These are phyloP conservation scores for Tanytarsus gracilentus DNA, from an alignment of 2,888 invertebrate species.

Conservation along the genomic window DNA sequence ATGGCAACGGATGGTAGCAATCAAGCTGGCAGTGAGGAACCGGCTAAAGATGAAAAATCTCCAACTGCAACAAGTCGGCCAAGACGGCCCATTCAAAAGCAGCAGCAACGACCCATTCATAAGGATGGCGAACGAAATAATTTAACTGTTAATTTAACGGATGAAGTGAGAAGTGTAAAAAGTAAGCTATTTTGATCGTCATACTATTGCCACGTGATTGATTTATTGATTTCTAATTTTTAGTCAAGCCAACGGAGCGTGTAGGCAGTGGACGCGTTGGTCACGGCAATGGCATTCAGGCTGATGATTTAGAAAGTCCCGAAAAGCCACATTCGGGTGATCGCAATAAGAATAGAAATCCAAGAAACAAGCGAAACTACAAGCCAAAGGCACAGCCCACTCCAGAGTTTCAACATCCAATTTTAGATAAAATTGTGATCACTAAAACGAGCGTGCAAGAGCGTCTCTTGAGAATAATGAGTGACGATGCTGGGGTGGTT, in stretches of 20 bases:
- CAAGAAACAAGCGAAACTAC: not conserved
- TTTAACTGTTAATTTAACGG: conserved; percentile 18
- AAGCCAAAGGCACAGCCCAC: not conserved
- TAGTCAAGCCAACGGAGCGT: conserved; percentile 7
- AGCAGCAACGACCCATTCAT: not conserved
- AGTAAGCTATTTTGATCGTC: not conserved
- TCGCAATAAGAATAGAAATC: not conserved
- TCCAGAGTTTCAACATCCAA: conserved; percentile 19
- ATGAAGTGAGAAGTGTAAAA: conserved; percentile 27
- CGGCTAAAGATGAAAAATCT: not conserved
- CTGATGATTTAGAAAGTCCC: not conserved
- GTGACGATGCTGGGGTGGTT: not conserved
- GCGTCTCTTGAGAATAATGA: not conserved
- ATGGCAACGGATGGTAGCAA: not conserved
- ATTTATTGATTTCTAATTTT: not conserved
- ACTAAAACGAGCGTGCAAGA: conserved; percentile 22
- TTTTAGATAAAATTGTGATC: conserved; percentile 21
- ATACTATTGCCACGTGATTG: not conserved
- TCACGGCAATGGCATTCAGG: not conserved
- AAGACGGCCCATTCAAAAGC: not conserved
- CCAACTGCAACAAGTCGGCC: conserved; percentile 5
- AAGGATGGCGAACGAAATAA: conserved; percentile 3
- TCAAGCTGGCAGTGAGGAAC: not conserved
- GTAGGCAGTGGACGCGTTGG: conserved; percentile 12
- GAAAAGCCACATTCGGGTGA: not conserved